Evolutionary conservation across 2,797 vertebrate genomes (phyloP), one percentile per base, ranked within the genome.

Genomic region (Kryptopterus vitreolus): DNA sequence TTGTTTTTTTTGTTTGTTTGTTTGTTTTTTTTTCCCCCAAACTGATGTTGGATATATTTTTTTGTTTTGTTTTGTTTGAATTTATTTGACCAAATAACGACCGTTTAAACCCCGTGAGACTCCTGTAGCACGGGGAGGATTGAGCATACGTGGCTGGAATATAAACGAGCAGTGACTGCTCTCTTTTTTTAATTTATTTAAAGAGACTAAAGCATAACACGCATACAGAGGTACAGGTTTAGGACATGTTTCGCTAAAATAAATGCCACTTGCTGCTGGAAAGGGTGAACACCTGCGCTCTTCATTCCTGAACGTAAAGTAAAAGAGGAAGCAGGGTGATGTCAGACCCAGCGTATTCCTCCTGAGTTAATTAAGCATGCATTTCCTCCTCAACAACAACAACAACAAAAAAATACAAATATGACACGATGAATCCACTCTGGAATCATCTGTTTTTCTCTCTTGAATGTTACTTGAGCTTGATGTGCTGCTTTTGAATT

Each of bases 331-430:
- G 53, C 16, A 53, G 65, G 43, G 48, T 22, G 38, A 59, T 24
- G 24, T n/a, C 53, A 69, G 52, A 78, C 7, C 53, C 6, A 15
- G 50, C 8, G 35, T 53, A 58, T n/a, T 35, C 20, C 24, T 29
- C 48, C 58, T 33, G 46, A 61, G 33, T 65, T 82, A 84, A 85
- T 84, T 84, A 83, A 78, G 65, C 77, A 77, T 78, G 81, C 50
- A 78, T 75, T 81, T 63, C 77, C 65, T 76, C 15, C 22, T 78
- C 13, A 55, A 77, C 79, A 85, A n/a, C n/a, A n/a, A n/a, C n/a
- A n/a, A n/a, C n/a, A n/a, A n/a, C n/a, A n/a, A n/a, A n/a, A n/a
- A n/a, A n/a, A n/a, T n/a, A n/a, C n/a, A n/a, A 76, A 74, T 16
- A 59, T 74, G 59, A 59, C 9, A 26, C 35, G 16, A 31, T 55